These are phyloP conservation scores for Amia ocellicauda DNA, from an alignment of 2,113 vertebrate genomes.

Conservation along the genomic window DNA sequence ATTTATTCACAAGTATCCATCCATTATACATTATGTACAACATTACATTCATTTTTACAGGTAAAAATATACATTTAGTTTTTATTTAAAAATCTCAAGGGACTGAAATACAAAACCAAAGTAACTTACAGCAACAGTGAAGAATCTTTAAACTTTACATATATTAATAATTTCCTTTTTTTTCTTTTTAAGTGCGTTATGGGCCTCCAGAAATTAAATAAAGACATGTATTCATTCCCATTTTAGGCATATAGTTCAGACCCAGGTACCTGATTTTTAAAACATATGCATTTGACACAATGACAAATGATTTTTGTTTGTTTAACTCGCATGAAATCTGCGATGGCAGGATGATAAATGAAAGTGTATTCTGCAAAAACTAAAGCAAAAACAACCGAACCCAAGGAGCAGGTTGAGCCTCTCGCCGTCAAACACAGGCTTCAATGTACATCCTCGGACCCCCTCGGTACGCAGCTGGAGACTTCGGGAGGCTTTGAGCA, in stretches of 20 bases:
- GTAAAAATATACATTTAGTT: too few species aligned
- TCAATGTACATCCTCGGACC: neutral
- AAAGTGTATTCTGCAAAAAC: neutral
- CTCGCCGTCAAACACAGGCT: neutral
- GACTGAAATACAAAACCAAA: too few species aligned
- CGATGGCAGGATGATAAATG: neutral
- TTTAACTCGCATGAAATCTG: constrained; percentile 1
- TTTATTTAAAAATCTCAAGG: too few species aligned
- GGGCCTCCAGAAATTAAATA: neutral
- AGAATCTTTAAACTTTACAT: too few species aligned
- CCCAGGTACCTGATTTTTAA: neutral
- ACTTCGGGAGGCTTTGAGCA: constrained; percentile 2
- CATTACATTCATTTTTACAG: too few species aligned
- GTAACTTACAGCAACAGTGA: too few species aligned
- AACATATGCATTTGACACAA: constrained; percentile 2
- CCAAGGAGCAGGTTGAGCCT: neutral
- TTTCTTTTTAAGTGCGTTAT: too few species aligned
- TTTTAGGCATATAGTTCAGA: too few species aligned
- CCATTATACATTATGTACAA: too few species aligned
- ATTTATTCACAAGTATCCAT: too few species aligned
- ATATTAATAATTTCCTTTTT: too few species aligned
- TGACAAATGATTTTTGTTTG: neutral
- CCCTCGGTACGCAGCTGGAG: neutral
- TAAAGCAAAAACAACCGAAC: neutral
- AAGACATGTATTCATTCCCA: too few species aligned